Conservation (phyloP, 1,140 invertebrate species). For the Drosophila micromelanica region DNA sequence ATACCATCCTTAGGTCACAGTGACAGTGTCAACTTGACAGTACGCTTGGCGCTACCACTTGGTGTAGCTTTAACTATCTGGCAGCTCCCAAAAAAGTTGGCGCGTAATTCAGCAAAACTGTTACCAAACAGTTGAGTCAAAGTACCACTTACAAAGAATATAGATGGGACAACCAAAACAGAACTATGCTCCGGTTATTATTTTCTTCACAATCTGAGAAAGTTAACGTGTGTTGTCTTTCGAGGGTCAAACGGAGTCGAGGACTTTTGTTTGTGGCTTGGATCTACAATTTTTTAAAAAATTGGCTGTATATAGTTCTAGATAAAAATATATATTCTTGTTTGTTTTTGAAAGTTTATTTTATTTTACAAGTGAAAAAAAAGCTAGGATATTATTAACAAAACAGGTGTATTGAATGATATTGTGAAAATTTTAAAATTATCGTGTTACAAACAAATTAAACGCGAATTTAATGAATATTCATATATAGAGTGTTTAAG, state of each 20-base stretch:
- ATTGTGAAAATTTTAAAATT: not conserved
- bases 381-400: not conserved
- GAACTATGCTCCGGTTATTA: too few relatives aligned
- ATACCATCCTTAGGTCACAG: too few relatives aligned
- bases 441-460: not conserved
- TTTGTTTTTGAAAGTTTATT: not conserved
- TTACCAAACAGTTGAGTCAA: constrained; percentile 2
- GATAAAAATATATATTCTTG: not conserved
- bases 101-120: not conserved
- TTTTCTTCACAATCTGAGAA: too few relatives aligned
- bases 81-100: not conserved
- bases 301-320: too few relatives aligned
- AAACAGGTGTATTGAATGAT: not conserved
- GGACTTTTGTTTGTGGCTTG: too few relatives aligned
- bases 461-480: not conserved
- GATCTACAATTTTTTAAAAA: too few relatives aligned
- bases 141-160: too few relatives aligned
- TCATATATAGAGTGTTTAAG: not conserved
- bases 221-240: too few relatives aligned
- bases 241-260: too few relatives aligned
- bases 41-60: constrained; percentile 5
- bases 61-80: not conserved
- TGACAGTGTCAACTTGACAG: constrained; percentile 12
- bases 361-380: not conserved
- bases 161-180: not conserved